Base-by-base conservation (phyloP, 2,797 vertebrate species). In the Chaenodraco wilsoni region DNA sequence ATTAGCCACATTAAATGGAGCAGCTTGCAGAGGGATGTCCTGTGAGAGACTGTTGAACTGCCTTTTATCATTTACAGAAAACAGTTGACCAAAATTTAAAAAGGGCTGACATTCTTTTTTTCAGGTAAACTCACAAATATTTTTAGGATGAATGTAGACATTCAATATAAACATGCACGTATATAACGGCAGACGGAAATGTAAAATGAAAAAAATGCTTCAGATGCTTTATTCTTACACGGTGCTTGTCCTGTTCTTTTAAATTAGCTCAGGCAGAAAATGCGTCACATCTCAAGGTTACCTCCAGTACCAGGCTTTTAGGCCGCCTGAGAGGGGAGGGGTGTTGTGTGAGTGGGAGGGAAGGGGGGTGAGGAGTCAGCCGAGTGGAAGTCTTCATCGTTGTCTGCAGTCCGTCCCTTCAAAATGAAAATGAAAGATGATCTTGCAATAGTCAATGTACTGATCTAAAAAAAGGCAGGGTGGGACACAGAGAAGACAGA, bases 281-380 rank as follows among this genome's bases (percentile, higher is more conserved):
- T 91, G 90, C 86, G 88, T 91, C 89, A 91, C 85, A 85, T 88
- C 76, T 89, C 92, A 93, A 92, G 89, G 90, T 91, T 91, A 92
- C 73, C 78, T 77, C 44, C 19, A 74, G 79, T 63, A 21, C 31
- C n/a, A 56, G 74, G 59, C 78, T 79, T 69, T 75, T 64, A 51
- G 85, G 51, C 81, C 80, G 57, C 51, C 57, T 56, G 23, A 44
- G 40, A 59, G 19, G 31, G 41, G 54, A 46, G 60, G 15, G 68
- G 44, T 54, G 17, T 3, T 66, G 58, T 57, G n/a, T 70, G 45
- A 71, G 60, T 55, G 57, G 49, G 51, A 23, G 63, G 45, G 69
- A 27, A 3, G 27, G 27, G 9, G 69, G 51, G 52, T 33, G 78
- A 58, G 61, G 67, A 79, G 69, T 7, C 9, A 49, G 51, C 2